Conservation (phyloP, 2,113 vertebrate genomes). For the Fregetta grallaria region DNA sequence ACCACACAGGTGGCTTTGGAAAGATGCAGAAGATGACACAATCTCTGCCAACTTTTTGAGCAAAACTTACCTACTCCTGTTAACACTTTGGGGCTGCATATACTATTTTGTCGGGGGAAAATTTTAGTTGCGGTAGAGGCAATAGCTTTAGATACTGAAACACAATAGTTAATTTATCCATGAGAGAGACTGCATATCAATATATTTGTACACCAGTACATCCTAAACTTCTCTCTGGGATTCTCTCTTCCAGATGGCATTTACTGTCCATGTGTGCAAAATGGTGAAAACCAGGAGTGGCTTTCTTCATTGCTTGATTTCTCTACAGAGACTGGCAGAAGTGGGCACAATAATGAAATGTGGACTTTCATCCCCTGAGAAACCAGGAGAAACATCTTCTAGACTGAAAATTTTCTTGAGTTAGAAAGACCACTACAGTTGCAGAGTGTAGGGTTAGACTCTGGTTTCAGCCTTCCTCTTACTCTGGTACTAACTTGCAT, state of each 20-base stretch:
- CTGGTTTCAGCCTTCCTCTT: background rate
- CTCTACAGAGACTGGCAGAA: background rate
- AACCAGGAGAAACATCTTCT: background rate
- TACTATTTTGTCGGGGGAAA: background rate
- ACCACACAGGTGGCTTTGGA: fast-evolving
- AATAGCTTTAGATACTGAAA: background rate
- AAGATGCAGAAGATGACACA: background rate
- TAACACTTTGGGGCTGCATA: background rate
- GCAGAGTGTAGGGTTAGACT: background rate
- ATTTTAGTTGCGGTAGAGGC: background rate
- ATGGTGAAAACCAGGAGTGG: background rate
- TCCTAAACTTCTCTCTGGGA: background rate
- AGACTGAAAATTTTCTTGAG: background rate
- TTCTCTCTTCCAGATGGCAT: background rate
- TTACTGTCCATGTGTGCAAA: background rate
- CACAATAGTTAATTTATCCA: background rate
- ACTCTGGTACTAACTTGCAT: background rate
- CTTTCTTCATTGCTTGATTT: background rate
- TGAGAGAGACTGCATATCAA: background rate
- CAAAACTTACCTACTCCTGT: background rate
- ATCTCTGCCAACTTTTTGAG: background rate
- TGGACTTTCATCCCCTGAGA: background rate
- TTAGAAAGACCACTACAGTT: background rate
- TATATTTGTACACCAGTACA: background rate
- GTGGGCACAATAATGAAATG: background rate